Percentiles rank a stretch among this genome's conserved stretches.
Evolutionary conservation across 1,140 invertebrate genomes (phyloP).

Genomic region (Drosophila nigrodunni): DNA sequence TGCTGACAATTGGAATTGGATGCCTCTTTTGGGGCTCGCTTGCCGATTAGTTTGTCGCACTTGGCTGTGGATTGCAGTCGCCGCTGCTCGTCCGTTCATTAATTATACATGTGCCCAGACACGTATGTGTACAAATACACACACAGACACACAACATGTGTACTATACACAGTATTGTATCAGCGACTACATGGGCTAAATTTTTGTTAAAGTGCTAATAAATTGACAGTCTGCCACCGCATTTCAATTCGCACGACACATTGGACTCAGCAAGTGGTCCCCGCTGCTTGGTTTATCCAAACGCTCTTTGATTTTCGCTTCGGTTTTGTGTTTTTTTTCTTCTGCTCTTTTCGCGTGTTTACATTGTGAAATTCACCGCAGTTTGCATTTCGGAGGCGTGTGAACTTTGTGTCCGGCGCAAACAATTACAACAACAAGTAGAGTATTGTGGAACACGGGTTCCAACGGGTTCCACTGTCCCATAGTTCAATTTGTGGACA

Average conservation of each 20-base stretch:
- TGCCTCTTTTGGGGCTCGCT: constrained; percentile 38
- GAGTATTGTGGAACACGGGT: background rate
- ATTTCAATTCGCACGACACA: constrained; percentile 64
- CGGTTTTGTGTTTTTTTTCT: constrained; percentile 4
- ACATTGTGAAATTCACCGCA: constrained; percentile 43
- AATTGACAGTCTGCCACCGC: constrained; percentile 67
- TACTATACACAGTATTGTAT: constrained; percentile 29
- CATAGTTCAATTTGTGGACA: constrained; percentile 9
- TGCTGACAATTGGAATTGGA: constrained; percentile 37
- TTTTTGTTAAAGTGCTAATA: constrained; percentile 79
- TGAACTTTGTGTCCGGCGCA: constrained; percentile 13
- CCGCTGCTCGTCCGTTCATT: constrained; percentile 16
- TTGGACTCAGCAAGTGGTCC: constrained; percentile 49
- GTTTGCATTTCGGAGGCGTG: background rate
- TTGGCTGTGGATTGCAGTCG: constrained; percentile 47
- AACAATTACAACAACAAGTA: constrained; percentile 1
- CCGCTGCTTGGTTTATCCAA: constrained; percentile 14
- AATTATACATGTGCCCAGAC: constrained; percentile 16
- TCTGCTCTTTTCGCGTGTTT: constrained; percentile 25
- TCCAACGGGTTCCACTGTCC: constrained; percentile 14
- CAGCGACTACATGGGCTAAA: constrained; percentile 63
- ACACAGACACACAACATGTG: too few relatives aligned
- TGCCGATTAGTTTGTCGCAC: constrained; percentile 53
- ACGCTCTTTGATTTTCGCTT: constrained; percentile 15
- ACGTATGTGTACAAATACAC: background rate